Evolutionary conservation across 2,888 invertebrate genomes (phyloP).

Genomic region (Dryocosmus kuriphilus): DNA sequence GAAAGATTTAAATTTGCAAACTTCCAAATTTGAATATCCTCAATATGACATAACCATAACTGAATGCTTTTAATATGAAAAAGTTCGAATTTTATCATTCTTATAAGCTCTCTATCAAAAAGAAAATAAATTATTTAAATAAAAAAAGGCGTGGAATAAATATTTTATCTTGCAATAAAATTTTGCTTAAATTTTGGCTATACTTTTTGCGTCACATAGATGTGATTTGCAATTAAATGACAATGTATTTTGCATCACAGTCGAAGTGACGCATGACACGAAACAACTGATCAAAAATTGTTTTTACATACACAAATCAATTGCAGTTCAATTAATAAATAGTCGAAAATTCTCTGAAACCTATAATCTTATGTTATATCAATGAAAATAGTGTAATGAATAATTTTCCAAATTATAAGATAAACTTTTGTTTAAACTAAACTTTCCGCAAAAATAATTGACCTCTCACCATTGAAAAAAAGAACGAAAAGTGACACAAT

Average conservation of each 20-base stretch:
- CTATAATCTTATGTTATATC: not conserved
- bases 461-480: no score
- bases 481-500: no score
- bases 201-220: not conserved
- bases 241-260: constrained; percentile 12
- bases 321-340: not conserved
- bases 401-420: not conserved
- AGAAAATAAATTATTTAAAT: no score
- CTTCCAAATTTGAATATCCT: no score
- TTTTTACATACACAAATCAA: not conserved
- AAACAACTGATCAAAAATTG: not conserved
- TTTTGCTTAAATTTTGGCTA: not conserved
- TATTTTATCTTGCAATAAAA: not conserved
- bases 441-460: not conserved
- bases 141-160: no score
- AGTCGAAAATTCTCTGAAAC: not conserved
- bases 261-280: not conserved
- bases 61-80: no score
- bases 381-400: not conserved
- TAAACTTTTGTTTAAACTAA: no score
- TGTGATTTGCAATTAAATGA: not conserved
- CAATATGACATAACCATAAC: no score
- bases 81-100: no score
- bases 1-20: no score
- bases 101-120: no score